Base-by-base conservation (phyloP, 2,888 invertebrate genomes). In the Lasioglossum figueresi region DNA sequence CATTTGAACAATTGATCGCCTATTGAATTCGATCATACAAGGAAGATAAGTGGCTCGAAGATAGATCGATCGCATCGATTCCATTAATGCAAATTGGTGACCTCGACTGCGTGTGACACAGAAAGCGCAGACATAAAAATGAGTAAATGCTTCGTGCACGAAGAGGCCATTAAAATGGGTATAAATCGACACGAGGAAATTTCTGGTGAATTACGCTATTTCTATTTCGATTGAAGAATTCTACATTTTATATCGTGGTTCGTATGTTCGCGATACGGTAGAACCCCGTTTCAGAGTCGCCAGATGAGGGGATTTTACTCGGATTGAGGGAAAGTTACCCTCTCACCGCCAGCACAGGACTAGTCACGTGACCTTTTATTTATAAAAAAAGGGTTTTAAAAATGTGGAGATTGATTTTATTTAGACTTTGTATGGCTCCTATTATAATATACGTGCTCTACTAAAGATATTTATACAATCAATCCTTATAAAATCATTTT, bases 21-120 rank as follows among this genome's bases (percentile, higher is more conserved):
- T 45, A 79, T 76, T 86, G 56, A 59, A 77, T 71, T 72, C 31
- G 66, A 81, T 84, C 75, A 27, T 72, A 16, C 66, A 74, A 34
- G 74, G 52, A 19, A 72, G 72, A 78, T 81, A 81, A 76, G n/a
- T 73, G 68, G 34, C 43, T 31, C n/a, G 72, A 68, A 34, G 72
- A 31, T 70, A 10, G 43, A 84, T 63, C 74, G 75, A 77, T 71
- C 40, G 12, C 40, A 76, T 71, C 23, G 71, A 76, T 76, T 56
- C n/a, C n/a, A 40, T 45, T 72, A 34, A 72, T 27, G 43, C 45
- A 40, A 34, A 76, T 80, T 14, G 59, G 16, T 37, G 45, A 6
- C 16, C 48, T 75, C n/a, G 31, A 48, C 59, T 48, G 27, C 10
- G 23, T n/a, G 34, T 4, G 23, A 27, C 14, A 27, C 10, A 59